phyloP scores from a whole-genome alignment of 2,797 vertebrate species.

The Urosaurus nigricauda region DNA sequence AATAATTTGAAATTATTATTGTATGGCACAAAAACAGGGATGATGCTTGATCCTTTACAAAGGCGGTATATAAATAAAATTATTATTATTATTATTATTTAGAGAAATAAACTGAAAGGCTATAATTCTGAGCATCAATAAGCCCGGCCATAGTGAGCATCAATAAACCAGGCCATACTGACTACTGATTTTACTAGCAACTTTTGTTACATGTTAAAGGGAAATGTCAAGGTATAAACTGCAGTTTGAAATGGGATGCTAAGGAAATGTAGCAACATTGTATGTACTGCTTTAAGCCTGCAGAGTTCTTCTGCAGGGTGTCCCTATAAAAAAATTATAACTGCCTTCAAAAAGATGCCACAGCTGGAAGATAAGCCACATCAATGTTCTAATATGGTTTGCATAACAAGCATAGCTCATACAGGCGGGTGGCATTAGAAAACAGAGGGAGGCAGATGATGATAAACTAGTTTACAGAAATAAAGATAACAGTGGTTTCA shows the following conservation, averaged over 20 bases:
- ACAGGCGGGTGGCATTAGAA: neutral
- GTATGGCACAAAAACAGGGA: neutral
- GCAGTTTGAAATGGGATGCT: neutral
- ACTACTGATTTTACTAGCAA: neutral
- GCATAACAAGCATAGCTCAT: constrained; percentile 24
- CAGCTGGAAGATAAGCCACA: constrained; percentile 31
- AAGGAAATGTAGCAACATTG: neutral
- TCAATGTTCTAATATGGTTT: constrained; percentile 40
- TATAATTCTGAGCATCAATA: neutral
- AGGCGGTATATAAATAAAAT: no score
- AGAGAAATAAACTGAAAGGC: neutral
- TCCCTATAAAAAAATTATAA: neutral
- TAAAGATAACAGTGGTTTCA: neutral
- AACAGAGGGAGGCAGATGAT: neutral
- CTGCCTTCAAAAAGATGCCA: neutral
- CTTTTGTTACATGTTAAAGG: neutral
- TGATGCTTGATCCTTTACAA: no score
- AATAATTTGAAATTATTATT: neutral
- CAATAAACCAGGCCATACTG: neutral
- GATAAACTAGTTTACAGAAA: neutral
- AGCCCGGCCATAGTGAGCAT: neutral
- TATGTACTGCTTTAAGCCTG: neutral
- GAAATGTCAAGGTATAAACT: neutral
- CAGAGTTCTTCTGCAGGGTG: neutral
- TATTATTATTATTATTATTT: no score